phyloP scores from a whole-genome alignment of 2,797 vertebrate genomes.

The Sorex maritimensis region DNA sequence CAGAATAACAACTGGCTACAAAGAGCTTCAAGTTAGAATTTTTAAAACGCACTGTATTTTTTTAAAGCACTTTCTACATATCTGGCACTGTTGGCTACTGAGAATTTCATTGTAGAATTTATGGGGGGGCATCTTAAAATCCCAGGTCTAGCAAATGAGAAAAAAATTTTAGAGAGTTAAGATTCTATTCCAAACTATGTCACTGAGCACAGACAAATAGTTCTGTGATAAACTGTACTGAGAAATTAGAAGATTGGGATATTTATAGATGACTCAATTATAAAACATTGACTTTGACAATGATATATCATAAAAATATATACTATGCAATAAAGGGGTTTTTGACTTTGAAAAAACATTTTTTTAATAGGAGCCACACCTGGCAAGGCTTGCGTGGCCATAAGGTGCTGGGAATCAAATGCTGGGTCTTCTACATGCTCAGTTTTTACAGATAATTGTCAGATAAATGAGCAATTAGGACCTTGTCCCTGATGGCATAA shows the following conservation, averaged over 20 bases:
- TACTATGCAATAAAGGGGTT: neutral
- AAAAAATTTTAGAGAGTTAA: slow-evolving; percentile 5
- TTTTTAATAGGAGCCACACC: slow-evolving; percentile 9
- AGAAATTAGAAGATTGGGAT: slow-evolving; percentile 8
- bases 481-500: neutral
- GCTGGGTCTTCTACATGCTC: too few relatives aligned
- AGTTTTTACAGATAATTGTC: neutral
- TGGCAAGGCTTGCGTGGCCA: neutral
- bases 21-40: slow-evolving; percentile 39
- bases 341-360: neutral
- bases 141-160: neutral
- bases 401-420: too few relatives aligned
- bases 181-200: slow-evolving; percentile 28
- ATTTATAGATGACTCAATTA: neutral
- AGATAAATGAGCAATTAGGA: slow-evolving; percentile 36
- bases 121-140: too few relatives aligned
- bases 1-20: slow-evolving; percentile 20
- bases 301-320: neutral
- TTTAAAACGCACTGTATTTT: neutral
- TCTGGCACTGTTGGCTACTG: neutral
- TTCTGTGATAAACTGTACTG: neutral
- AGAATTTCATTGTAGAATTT: slow-evolving; percentile 6
- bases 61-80: neutral
- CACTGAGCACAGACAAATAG: neutral
- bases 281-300: neutral